Percentiles rank a stretch among this genome's conserved stretches.
Evolutionary conservation across 2,797 vertebrate genomes (phyloP).

Genomic region (Pterois miles): DNA sequence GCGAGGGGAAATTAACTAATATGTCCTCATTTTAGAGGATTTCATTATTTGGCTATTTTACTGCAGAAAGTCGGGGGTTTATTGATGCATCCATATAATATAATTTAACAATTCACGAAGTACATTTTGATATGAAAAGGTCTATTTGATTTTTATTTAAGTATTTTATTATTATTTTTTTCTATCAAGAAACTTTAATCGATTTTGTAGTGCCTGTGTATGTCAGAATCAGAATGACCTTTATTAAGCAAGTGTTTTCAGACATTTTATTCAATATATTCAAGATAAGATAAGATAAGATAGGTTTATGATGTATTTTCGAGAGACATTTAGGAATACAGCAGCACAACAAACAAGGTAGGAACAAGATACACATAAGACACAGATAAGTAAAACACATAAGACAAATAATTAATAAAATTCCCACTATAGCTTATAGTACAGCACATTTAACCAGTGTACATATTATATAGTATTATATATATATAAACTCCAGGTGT

Average conservation of each 20-base stretch:
- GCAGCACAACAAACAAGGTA: not conserved
- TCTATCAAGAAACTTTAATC: not conserved
- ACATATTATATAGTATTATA: too few relatives aligned
- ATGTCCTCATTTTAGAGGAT: not conserved
- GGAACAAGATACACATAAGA: not conserved
- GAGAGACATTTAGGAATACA: not conserved
- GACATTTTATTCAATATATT: not conserved
- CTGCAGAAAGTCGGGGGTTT: not conserved
- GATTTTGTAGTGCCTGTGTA: too few relatives aligned
- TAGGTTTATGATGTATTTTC: not conserved
- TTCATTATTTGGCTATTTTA: not conserved
- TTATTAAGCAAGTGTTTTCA: not conserved
- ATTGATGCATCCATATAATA: not conserved
- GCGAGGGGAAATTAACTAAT: not conserved
- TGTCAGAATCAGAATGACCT: not conserved
- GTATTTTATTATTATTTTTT: not conserved
- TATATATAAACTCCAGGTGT: too few relatives aligned
- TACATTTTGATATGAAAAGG: not conserved
- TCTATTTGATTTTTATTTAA: not conserved
- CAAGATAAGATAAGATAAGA: not conserved
- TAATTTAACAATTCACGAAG: not conserved
- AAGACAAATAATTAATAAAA: not conserved
- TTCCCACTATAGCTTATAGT: too few relatives aligned
- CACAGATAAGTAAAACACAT: not conserved
- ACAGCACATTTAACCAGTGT: not conserved